Evolutionary conservation across 2,113 vertebrate species (phyloP).

Genomic region (Cyprinus carpio): DNA sequence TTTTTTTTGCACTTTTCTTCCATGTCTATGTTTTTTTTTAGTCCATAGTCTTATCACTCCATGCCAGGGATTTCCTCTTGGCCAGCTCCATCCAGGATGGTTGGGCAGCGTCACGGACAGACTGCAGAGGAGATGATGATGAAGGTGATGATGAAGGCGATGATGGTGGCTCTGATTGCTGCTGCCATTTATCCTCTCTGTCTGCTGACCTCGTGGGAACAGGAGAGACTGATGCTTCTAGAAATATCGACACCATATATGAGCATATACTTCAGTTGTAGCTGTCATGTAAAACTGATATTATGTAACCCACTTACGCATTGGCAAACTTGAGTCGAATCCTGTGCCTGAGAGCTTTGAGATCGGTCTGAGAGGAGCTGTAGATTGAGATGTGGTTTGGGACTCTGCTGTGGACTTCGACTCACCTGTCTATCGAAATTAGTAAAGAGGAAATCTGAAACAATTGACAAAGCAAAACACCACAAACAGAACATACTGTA

Average conservation of each 20-base stretch:
- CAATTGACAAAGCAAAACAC: not conserved
- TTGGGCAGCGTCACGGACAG: constrained; percentile 72
- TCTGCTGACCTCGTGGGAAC: constrained; percentile 53
- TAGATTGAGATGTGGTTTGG: not conserved
- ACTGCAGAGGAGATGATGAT: constrained; percentile 62
- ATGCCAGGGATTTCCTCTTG: constrained; percentile 96
- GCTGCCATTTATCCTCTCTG: constrained; percentile 70
- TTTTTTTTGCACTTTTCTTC: not conserved
- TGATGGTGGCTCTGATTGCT: constrained; percentile 64
- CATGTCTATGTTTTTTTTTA: constrained; percentile 52
- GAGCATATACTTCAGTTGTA: not conserved
- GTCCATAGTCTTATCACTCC: constrained; percentile 89
- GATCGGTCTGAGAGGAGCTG: constrained; percentile 35
- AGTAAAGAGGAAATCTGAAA: not conserved
- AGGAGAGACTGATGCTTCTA: constrained; percentile 63
- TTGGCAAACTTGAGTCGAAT: not conserved
- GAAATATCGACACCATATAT: not conserved
- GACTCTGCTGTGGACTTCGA: constrained; percentile 34
- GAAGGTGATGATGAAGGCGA: constrained; percentile 57
- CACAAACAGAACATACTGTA: not conserved
- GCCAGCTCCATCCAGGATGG: constrained; percentile 97
- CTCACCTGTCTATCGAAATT: constrained; percentile 36
- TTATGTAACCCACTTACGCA: constrained; percentile 38
- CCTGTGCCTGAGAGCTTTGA: constrained; percentile 43
- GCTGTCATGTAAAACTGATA: constrained; percentile 11